phyloP scores from a whole-genome alignment of 2,888 invertebrate species.

The Euzetes globulus region DNA sequence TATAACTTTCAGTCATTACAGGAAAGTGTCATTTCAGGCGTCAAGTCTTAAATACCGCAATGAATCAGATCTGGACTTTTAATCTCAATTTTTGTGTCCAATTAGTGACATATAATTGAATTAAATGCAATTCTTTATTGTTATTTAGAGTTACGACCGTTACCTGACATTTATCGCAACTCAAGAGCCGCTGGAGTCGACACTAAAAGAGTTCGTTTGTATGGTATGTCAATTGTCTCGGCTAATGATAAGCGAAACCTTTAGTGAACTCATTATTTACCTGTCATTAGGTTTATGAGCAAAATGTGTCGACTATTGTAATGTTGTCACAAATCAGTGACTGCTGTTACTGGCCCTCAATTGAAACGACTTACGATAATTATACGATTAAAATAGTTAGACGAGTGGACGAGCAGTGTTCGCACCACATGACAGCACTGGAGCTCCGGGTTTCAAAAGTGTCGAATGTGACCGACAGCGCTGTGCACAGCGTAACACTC shows the following conservation, averaged over 20 bases:
- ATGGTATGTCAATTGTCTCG: slow-evolving; percentile 60
- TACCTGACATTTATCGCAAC: slow-evolving; percentile 80
- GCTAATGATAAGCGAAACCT: neutral
- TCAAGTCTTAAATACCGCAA: neutral
- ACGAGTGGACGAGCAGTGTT: neutral
- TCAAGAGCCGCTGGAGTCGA: slow-evolving; percentile 80
- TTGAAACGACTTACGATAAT: slow-evolving; percentile 69
- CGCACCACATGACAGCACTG: neutral
- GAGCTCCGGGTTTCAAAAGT: slow-evolving; percentile 1
- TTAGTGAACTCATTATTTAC: slow-evolving; percentile 51
- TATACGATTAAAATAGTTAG: slow-evolving; percentile 66
- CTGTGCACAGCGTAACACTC: slow-evolving; percentile 12
- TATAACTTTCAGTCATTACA: neutral
- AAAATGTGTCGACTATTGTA: slow-evolving; percentile 74
- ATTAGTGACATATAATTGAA: slow-evolving; percentile 1
- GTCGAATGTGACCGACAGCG: slow-evolving; percentile 9
- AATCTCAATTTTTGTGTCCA: neutral
- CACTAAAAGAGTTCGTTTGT: slow-evolving; percentile 86
- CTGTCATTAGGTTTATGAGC: slow-evolving; percentile 93
- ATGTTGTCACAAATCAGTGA: slow-evolving; percentile 74
- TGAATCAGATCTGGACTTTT: neutral
- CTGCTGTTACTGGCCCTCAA: slow-evolving; percentile 76
- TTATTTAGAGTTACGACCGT: slow-evolving; percentile 67
- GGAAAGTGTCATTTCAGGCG: slow-evolving; percentile 5
- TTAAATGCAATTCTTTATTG: slow-evolving; percentile 33